Evolutionary conservation across 2,797 vertebrate species (phyloP), one percentile per base, ranked within the genome.

Genomic region (Prunella strophiata): DNA sequence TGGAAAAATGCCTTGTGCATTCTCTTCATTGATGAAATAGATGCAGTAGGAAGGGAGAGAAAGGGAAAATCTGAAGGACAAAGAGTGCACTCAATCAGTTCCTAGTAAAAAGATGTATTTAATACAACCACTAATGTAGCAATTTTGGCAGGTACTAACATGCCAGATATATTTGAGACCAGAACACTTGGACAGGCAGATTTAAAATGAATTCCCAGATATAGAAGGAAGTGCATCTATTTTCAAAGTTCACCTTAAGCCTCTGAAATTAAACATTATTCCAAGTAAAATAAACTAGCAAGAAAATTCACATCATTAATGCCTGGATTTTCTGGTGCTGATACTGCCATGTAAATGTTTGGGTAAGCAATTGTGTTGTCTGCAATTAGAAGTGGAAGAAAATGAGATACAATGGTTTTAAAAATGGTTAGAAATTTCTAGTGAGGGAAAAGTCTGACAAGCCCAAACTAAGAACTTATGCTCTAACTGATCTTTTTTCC

Each of bases 11-110:
- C 98, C 8, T 98, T 98, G 2, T 99, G 98, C 93, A 99, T 99
- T 97, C 99, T 99, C 71, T 99, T 99, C 97, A 99, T 98, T 25
- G 99, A 99, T 43, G 98, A 99, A 97, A 99, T 99, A 7, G 98
- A 99, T 19, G 98, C 98, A 0, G 98, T 99, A 18, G 99, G 99
- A 21, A 98, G 99, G 52, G 99, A 99, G 87, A 97, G 99, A 50
- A 97, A 98, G 29, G 98, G 98, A 14, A 99, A 98, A 97, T 99
- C 99, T 13, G 99, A 98, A 20, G 98, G 99, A 2, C 98, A 99
- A 97, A 99, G 98, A 26, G 98, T 99, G 91, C 98, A 0, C 97
- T 99, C 73, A 32, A 43, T 18, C 18, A 99, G 93, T 97, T 99
- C 73, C 98, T 99, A 68, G 98, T 98, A 79, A 99, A 99, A 98